These are phyloP conservation scores for Synanthedon vespiformis DNA, from an alignment of 2,888 invertebrate genomes.

Conservation along the genomic window DNA sequence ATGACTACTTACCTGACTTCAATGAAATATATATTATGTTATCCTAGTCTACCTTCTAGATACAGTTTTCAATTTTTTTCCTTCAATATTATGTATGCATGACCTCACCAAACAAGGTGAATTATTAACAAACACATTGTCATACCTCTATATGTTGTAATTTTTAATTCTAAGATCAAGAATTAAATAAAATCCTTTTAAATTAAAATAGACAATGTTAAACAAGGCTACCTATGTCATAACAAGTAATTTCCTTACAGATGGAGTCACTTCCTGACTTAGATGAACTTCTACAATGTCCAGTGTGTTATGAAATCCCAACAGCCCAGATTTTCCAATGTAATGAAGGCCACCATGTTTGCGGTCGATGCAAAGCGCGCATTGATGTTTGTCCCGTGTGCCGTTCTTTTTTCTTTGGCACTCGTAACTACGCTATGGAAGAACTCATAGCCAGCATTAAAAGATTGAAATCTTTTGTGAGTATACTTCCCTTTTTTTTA, in stretches of 20 bases:
- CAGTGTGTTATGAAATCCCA: conserved; percentile 69
- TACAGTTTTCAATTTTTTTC: too few relatives aligned
- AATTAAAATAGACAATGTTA: too few relatives aligned
- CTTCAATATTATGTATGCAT: too few relatives aligned
- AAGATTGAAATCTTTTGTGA: conserved; percentile 54
- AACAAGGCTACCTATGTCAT: neutral
- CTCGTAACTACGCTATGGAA: conserved; percentile 69
- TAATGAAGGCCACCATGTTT: conserved; percentile 69
- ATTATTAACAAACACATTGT: too few relatives aligned
- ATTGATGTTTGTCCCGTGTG: conserved; percentile 66
- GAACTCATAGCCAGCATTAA: conserved; percentile 61
- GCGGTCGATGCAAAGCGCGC: conserved; percentile 56
- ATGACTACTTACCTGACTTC: too few relatives aligned
- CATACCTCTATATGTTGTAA: too few relatives aligned
- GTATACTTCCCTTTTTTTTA: conserved; percentile 16
- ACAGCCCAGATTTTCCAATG: conserved; percentile 63
- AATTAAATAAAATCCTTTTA: too few relatives aligned
- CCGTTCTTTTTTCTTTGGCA: conserved; percentile 56
- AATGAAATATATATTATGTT: too few relatives aligned
- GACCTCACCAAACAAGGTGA: too few relatives aligned
- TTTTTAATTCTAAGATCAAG: too few relatives aligned
- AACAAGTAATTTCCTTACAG: conserved; percentile 22
- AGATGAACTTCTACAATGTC: conserved; percentile 69
- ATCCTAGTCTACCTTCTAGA: too few relatives aligned
- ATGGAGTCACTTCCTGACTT: conserved; percentile 51